Conservation (phyloP, 2,113 vertebrate species). For the Corvus moneduloides region DNA sequence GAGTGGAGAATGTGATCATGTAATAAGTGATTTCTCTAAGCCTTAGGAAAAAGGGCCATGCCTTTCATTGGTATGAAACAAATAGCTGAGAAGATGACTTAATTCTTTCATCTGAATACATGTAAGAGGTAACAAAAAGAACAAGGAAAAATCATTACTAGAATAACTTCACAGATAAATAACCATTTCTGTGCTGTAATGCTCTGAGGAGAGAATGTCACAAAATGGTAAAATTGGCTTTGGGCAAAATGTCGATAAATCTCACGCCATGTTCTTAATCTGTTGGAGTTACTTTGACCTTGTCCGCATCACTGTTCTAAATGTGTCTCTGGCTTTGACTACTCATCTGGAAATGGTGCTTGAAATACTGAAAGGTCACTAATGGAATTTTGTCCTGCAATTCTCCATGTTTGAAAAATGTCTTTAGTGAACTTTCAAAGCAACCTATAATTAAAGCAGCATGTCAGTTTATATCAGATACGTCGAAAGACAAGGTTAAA, state of each 20-base stretch:
- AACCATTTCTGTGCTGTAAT: not conserved
- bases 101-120: not conserved
- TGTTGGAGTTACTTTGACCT: not conserved
- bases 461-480: not conserved
- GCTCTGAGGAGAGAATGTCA: not conserved
- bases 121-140: not conserved
- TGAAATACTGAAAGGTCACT: not conserved
- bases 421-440: not conserved
- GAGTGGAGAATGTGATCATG: not conserved
- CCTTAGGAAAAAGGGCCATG: not conserved
- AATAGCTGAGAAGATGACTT: not conserved
- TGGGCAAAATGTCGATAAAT: not conserved
- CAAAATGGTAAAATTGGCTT: not conserved
- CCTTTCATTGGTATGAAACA: conserved; percentile 32
- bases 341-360: conserved; percentile 17
- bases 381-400: conserved; percentile 19
- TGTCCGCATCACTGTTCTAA: not conserved
- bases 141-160: not conserved
- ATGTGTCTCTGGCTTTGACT: conserved; percentile 1
- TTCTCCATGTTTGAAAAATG: not conserved
- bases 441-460: not conserved
- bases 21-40: not conserved
- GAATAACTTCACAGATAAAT: not conserved
- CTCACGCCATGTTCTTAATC: not conserved
- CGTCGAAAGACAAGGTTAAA: not conserved